Evolutionary conservation across 2,888 invertebrate genomes (phyloP).

Genomic region (Mythimna vitellina): DNA sequence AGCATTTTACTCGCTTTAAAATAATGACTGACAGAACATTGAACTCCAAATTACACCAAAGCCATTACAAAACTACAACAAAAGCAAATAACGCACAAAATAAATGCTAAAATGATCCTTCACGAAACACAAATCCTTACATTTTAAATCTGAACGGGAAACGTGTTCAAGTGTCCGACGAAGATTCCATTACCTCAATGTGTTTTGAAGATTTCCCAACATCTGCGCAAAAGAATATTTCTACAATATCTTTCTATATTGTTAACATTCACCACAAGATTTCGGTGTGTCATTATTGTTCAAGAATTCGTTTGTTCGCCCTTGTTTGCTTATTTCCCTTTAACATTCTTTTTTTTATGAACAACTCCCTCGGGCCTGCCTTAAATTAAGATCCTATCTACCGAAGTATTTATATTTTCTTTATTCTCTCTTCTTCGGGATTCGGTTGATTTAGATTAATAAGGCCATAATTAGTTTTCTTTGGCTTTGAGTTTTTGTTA

Average conservation of each 20-base stretch:
- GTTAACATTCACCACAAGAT: conserved; percentile 64
- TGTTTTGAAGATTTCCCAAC: conserved; percentile 48
- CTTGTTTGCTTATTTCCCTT: conserved; percentile 62
- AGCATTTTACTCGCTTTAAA: not conserved
- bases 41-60: not conserved
- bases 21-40: not conserved
- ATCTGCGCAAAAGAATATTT: conserved; percentile 49
- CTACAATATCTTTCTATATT: conserved; percentile 48
- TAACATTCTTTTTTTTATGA: conserved; percentile 63
- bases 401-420: conserved; percentile 63
- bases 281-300: conserved; percentile 76
- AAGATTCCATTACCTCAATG: conserved; percentile 56
- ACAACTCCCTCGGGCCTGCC: conserved; percentile 61
- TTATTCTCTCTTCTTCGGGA: conserved; percentile 50
- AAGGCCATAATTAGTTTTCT: conserved; percentile 59
- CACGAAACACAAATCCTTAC: conserved; percentile 46
- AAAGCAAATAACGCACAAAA: conserved; percentile 33
- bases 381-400: conserved; percentile 68
- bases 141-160: conserved; percentile 53
- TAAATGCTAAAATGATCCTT: conserved; percentile 45
- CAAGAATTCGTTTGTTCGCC: conserved; percentile 66
- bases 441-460: conserved; percentile 61
- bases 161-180: conserved; percentile 62
- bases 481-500: conserved; percentile 38
- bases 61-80: conserved; percentile 1